Conservation (phyloP, 2,888 invertebrate genomes). For the Epirrita christyi region DNA sequence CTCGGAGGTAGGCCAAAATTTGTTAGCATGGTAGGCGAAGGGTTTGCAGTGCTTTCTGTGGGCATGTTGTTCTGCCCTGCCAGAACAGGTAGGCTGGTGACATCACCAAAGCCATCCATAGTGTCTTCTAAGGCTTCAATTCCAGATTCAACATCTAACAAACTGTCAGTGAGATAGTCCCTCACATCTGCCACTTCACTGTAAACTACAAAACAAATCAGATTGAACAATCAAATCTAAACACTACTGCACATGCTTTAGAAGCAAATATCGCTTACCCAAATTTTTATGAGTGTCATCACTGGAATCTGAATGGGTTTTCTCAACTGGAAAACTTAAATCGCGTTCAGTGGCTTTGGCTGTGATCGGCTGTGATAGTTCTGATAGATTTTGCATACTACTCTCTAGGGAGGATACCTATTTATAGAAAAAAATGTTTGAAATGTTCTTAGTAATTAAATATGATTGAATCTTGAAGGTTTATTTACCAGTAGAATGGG, state of each 20-base stretch:
- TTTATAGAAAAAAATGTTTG: slow-evolving; percentile 1
- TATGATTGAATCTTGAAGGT: slow-evolving; percentile 1
- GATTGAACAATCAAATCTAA: slow-evolving; percentile 4
- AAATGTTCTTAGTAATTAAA: neutral
- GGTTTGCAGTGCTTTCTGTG: slow-evolving; percentile 40
- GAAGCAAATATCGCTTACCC: slow-evolving; percentile 49
- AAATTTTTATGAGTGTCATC: slow-evolving; percentile 79
- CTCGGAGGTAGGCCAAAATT: slow-evolving; percentile 66
- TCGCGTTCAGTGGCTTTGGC: slow-evolving; percentile 71
- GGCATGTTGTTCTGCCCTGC: slow-evolving; percentile 34
- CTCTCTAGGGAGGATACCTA: slow-evolving; percentile 80
- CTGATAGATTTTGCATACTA: slow-evolving; percentile 80
- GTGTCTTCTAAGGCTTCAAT: slow-evolving; percentile 80
- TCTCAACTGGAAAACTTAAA: slow-evolving; percentile 55
- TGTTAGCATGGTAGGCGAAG: slow-evolving; percentile 39
- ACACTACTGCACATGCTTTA: neutral
- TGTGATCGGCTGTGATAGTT: slow-evolving; percentile 76
- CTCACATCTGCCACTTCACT: slow-evolving; percentile 61
- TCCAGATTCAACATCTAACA: slow-evolving; percentile 79
- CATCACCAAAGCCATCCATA: slow-evolving; percentile 64
- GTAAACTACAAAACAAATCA: slow-evolving; percentile 46
- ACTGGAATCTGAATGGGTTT: slow-evolving; percentile 69
- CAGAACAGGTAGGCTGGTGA: slow-evolving; percentile 45
- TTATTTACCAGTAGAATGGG: too few relatives aligned
- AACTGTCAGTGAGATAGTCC: slow-evolving; percentile 58